Evolutionary conservation across 2,113 vertebrate genomes (phyloP).

Genomic region (Empidonax traillii): DNA sequence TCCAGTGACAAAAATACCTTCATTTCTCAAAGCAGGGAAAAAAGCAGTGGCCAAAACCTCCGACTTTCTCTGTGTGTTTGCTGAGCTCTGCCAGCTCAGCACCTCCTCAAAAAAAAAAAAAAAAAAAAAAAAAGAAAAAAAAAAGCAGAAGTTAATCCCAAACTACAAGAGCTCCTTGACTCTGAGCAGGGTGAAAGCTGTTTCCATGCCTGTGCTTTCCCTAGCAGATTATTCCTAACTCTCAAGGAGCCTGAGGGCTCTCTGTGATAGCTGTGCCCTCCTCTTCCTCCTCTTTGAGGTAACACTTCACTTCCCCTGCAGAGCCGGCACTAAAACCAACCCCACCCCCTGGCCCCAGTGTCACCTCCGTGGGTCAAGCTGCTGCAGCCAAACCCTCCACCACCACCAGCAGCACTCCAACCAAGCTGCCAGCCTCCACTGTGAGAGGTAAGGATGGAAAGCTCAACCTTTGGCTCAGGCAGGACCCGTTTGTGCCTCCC

Average conservation of each 20-base stretch:
- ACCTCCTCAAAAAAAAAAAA: not conserved
- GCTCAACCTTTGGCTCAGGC: not conserved
- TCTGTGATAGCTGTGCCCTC: not conserved
- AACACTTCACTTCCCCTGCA: not conserved
- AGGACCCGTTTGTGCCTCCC: not conserved
- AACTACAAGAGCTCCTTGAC: not conserved
- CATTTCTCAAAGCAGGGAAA: not conserved
- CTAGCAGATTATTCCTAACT: not conserved
- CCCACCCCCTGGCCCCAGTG: not conserved
- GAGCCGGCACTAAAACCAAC: not conserved
- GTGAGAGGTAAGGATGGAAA: not conserved
- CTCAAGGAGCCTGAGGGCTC: not conserved
- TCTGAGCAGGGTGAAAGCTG: not conserved
- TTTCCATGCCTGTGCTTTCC: not conserved
- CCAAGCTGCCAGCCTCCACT: fast-evolving
- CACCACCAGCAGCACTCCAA: not conserved
- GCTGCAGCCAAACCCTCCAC: not conserved
- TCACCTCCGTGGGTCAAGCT: not conserved
- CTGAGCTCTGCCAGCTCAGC: not conserved
- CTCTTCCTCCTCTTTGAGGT: not conserved
- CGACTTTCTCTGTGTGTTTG: not conserved
- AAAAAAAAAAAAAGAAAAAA: not conserved
- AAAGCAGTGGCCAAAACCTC: not conserved
- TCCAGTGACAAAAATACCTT: not conserved
- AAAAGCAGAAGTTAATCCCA: not conserved